phyloP scores from a whole-genome alignment of 2,888 invertebrate genomes.

The Sinohyriopsis cumingii region DNA sequence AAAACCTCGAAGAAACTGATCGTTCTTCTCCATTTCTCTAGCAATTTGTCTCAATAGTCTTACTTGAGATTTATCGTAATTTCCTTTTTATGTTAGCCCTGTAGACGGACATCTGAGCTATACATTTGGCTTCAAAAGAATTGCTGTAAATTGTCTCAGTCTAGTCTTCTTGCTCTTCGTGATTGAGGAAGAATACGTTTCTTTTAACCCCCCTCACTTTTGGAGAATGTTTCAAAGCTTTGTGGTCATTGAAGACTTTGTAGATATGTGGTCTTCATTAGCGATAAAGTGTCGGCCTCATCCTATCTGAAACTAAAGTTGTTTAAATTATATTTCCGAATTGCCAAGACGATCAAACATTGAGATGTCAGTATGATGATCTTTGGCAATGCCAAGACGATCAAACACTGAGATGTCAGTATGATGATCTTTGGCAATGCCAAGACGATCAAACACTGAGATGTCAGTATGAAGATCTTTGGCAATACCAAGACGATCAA shows the following conservation, averaged over 20 bases:
- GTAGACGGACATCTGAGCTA: slow-evolving; percentile 45
- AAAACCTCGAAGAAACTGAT: slow-evolving; percentile 74
- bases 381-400: slow-evolving; percentile 82
- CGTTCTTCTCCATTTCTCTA: slow-evolving; percentile 57
- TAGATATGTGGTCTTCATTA: slow-evolving; percentile 80
- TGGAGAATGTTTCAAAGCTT: slow-evolving; percentile 74
- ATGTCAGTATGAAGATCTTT: slow-evolving; percentile 82
- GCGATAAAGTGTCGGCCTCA: slow-evolving; percentile 80
- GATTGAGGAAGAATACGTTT: slow-evolving; percentile 79
- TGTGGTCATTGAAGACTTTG: slow-evolving; percentile 75
- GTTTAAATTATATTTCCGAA: slow-evolving; percentile 79
- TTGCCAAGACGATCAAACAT: slow-evolving; percentile 85
- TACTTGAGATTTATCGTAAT: slow-evolving; percentile 65
- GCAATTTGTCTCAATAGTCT: slow-evolving; percentile 38
- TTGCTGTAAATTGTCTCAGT: slow-evolving; percentile 15
- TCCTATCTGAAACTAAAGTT: slow-evolving; percentile 73
- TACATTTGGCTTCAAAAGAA: slow-evolving; percentile 13
- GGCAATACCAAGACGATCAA: slow-evolving; percentile 85
- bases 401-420: slow-evolving; percentile 86
- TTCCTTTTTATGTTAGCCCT: slow-evolving; percentile 52
- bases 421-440: no score
- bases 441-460: slow-evolving; percentile 86
- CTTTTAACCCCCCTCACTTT: slow-evolving; percentile 49
- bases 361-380: slow-evolving; percentile 82
- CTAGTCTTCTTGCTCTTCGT: slow-evolving; percentile 6